These are phyloP conservation scores for Garra rufa DNA, from an alignment of 2,113 vertebrate species.

Conservation along the genomic window DNA sequence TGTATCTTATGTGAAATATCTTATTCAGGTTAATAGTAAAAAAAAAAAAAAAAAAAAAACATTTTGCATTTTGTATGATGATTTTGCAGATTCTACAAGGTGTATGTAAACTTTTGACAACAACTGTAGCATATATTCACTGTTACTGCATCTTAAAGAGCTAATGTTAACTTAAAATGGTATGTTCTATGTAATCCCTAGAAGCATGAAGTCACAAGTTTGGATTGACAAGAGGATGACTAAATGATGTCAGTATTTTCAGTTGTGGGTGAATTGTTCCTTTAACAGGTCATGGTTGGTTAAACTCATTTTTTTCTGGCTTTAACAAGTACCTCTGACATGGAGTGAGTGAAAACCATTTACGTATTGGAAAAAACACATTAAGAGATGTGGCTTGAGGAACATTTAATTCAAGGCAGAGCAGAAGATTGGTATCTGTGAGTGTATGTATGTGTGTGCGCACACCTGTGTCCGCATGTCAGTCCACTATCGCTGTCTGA, in stretches of 20 bases:
- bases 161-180: background rate
- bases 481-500: constrained; percentile 25
- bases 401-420: constrained; percentile 46
- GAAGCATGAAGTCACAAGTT: background rate
- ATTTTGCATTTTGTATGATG: too few species aligned
- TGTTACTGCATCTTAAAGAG: background rate
- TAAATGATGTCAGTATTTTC: background rate
- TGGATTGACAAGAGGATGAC: background rate
- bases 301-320: background rate
- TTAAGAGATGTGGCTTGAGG: constrained; percentile 15
- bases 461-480: constrained; percentile 32
- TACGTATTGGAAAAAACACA: constrained; percentile 28
- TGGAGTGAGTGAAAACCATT: constrained; percentile 33
- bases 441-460: constrained; percentile 8
- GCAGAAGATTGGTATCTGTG: constrained; percentile 24
- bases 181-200: background rate
- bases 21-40: too few species aligned
- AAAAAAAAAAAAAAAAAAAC: too few species aligned
- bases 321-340: constrained; percentile 29
- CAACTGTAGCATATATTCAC: too few species aligned
- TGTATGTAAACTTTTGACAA: too few species aligned
- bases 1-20: too few species aligned
- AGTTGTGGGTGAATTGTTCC: background rate
- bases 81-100: too few species aligned
- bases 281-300: constrained; percentile 17